These are phyloP conservation scores for Netelia melanura DNA, from an alignment of 2,888 invertebrate species.

Conservation along the genomic window DNA sequence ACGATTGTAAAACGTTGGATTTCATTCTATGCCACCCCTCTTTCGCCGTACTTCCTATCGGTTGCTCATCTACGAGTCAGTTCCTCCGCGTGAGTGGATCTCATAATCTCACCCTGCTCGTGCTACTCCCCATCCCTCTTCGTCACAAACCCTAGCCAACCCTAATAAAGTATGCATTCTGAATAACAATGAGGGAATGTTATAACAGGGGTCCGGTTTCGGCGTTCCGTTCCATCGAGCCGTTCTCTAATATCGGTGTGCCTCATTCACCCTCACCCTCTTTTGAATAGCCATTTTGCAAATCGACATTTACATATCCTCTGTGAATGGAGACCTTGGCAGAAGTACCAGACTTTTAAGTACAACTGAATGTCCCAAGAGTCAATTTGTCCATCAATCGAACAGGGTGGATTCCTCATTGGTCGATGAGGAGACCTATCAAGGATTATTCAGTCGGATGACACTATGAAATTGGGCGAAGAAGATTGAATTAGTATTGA, in stretches of 20 bases:
- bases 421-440: too few relatives aligned
- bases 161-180: constrained; percentile 80
- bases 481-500: too few relatives aligned
- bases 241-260: constrained; percentile 76
- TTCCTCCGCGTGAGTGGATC: constrained; percentile 73
- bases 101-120: constrained; percentile 77
- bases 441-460: too few relatives aligned
- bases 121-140: constrained; percentile 71
- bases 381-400: too few relatives aligned
- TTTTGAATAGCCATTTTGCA: constrained; percentile 56
- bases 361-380: neutral
- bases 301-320: constrained; percentile 14
- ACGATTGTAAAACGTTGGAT: constrained; percentile 28
- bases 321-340: neutral
- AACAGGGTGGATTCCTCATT: too few relatives aligned
- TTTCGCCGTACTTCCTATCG: constrained; percentile 36
- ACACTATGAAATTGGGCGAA: too few relatives aligned
- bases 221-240: constrained; percentile 67
- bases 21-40: constrained; percentile 58
- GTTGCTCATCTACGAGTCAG: constrained; percentile 40
- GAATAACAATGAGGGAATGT: constrained; percentile 79
- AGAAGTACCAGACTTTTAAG: neutral
- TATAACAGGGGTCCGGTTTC: constrained; percentile 70
- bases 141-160: constrained; percentile 73
- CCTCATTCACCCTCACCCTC: constrained; percentile 68